Percentiles rank a stretch among this genome's conserved stretches.
Evolutionary conservation across 2,888 invertebrate genomes (phyloP).

Genomic region (Cynaeus angustus): DNA sequence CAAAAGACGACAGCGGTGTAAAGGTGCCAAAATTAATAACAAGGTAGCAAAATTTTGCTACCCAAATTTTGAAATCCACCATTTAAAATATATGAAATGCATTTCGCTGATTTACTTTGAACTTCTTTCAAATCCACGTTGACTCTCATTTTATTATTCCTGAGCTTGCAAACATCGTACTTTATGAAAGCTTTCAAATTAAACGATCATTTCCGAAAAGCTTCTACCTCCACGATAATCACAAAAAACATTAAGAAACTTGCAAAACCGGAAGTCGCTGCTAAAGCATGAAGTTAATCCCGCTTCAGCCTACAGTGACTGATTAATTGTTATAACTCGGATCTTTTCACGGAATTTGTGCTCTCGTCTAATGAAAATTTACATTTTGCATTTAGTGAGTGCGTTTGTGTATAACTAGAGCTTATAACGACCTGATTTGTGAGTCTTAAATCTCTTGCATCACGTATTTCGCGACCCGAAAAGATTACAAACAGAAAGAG

Average conservation of each 20-base stretch:
- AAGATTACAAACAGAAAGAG: constrained; percentile 41
- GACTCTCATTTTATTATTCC: too few species aligned
- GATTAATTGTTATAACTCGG: constrained; percentile 29
- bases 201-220: too few species aligned
- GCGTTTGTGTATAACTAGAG: constrained; percentile 30
- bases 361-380: constrained; percentile 37
- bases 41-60: neutral
- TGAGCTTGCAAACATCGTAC: too few species aligned
- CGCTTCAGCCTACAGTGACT: constrained; percentile 14
- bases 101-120: too few species aligned
- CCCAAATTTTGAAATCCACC: too few species aligned
- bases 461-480: constrained; percentile 31
- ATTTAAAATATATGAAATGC: too few species aligned
- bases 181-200: too few species aligned
- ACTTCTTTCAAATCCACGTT: too few species aligned
- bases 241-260: neutral
- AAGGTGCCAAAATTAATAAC: constrained; percentile 48
- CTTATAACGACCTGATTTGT: constrained; percentile 38
- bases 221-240: neutral
- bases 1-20: constrained; percentile 9
- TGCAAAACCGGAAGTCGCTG: constrained; percentile 1
- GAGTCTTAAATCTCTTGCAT: constrained; percentile 42
- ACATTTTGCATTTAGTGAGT: constrained; percentile 27
- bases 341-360: constrained; percentile 14
- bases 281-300: constrained; percentile 17